phyloP scores from a whole-genome alignment of 2,113 vertebrate species.

The Felis chaus region DNA sequence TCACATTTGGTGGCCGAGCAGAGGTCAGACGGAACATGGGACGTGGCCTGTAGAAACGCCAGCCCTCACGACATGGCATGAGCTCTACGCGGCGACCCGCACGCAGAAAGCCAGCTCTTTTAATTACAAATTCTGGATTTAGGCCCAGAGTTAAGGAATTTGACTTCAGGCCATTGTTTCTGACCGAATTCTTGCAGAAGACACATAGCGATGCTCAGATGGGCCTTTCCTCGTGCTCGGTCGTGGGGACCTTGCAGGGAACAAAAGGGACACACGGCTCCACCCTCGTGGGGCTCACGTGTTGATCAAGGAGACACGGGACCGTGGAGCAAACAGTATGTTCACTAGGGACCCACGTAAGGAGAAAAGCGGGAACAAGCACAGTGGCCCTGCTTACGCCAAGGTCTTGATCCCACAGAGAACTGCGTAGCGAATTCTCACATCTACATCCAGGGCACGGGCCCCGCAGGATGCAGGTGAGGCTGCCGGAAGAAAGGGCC shows the following conservation, averaged over 20 bases:
- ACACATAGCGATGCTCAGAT: fast-evolving
- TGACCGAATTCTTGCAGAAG: not conserved
- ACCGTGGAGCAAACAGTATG: fast-evolving
- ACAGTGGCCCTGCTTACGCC: not conserved
- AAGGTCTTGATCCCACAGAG: not conserved
- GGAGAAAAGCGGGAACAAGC: not conserved
- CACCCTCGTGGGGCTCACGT: fast-evolving
- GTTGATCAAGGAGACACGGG: not conserved
- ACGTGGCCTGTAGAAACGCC: not conserved
- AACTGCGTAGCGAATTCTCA: not conserved
- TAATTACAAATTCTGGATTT: not conserved
- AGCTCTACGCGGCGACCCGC: not conserved
- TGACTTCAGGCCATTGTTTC: not conserved
- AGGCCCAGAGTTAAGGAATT: not conserved
- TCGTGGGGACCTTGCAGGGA: fast-evolving
- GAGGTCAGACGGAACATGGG: not conserved
- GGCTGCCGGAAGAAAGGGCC: not conserved
- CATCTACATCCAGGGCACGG: not conserved
- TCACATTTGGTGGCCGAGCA: not conserved
- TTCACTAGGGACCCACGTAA: not conserved
- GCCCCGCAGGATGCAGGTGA: not conserved
- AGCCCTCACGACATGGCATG: not conserved
- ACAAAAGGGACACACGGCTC: not conserved
- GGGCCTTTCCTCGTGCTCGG: not conserved
- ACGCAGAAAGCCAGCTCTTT: not conserved